Evolutionary conservation across 2,797 vertebrate species (phyloP).

Genomic region (Microctenopoma steveboyesi): DNA sequence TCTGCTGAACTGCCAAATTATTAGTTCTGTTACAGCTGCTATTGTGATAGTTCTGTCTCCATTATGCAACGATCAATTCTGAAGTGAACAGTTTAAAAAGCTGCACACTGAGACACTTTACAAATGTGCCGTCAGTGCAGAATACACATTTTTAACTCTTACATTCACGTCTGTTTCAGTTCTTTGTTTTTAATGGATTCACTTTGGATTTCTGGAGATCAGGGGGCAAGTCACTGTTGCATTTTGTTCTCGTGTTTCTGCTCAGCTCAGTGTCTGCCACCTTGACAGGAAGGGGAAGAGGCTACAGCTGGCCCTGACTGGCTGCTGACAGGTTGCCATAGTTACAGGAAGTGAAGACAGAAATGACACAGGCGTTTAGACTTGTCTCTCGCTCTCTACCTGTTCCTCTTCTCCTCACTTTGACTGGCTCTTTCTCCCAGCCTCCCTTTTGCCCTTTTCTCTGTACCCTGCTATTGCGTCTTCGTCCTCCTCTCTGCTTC

Average conservation of each 20-base stretch:
- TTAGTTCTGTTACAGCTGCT: conserved; percentile 68
- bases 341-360: conserved; percentile 85
- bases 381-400: conserved; percentile 65
- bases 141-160: conserved; percentile 31
- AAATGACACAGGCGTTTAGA: conserved; percentile 75
- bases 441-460: conserved; percentile 51
- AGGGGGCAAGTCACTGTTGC: conserved; percentile 22
- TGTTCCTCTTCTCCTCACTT: conserved; percentile 68
- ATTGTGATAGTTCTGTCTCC: conserved; percentile 42
- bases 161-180: conserved; percentile 3
- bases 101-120: conserved; percentile 10
- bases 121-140: conserved; percentile 9
- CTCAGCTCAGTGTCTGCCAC: conserved; percentile 71
- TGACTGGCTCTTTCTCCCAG: conserved; percentile 53
- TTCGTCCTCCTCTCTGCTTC: conserved; percentile 4
- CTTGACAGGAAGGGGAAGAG: conserved; percentile 84
- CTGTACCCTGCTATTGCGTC: conserved; percentile 14
- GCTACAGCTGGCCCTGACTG: conserved; percentile 80
- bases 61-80: conserved; percentile 38
- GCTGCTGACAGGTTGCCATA: conserved; percentile 85
- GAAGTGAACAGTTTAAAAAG: conserved; percentile 18
- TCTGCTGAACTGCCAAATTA: conserved; percentile 70
- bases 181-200: neutral
- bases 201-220: conserved; percentile 39
- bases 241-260: conserved; percentile 56